A percentile compares a stretch with the other conserved stretches of the same genome.
Evolutionary conservation across 1,140 invertebrate species (phyloP).

Genomic region (Euwallacea similis): DNA sequence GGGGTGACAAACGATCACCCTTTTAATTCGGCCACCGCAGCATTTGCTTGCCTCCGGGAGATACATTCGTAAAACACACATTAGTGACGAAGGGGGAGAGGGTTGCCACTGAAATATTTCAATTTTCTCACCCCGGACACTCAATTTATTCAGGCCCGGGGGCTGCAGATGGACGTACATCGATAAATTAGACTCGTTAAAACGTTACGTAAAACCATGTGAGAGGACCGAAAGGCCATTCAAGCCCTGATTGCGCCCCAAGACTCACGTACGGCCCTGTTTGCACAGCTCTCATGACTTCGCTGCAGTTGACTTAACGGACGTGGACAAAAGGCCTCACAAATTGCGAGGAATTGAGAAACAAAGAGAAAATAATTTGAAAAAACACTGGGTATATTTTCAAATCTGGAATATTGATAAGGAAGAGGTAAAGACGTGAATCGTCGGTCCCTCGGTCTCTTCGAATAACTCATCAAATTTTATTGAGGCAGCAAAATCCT

Average conservation of each 20-base stretch:
- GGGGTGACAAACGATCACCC: slow-evolving; percentile 22
- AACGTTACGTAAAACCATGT: not conserved
- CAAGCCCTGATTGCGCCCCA: slow-evolving; percentile 42
- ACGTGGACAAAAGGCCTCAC: slow-evolving; percentile 49
- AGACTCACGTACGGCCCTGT: slow-evolving; percentile 42
- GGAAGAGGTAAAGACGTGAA: too few relatives aligned
- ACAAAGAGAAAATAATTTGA: slow-evolving; percentile 2
- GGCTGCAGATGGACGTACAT: not conserved
- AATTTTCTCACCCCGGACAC: slow-evolving; percentile 20
- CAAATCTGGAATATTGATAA: too few relatives aligned
- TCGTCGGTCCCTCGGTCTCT: slow-evolving; percentile 9
- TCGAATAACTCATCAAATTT: slow-evolving; percentile 36
- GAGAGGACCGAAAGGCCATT: not conserved
- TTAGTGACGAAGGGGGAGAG: slow-evolving; percentile 1
- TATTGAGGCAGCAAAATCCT: slow-evolving; percentile 34
- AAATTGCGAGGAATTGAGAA: slow-evolving; percentile 21
- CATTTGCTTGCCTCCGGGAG: slow-evolving; percentile 17
- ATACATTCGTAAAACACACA: slow-evolving; percentile 24
- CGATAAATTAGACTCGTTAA: slow-evolving; percentile 7
- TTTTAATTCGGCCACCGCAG: slow-evolving; percentile 19
- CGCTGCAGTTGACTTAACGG: slow-evolving; percentile 47
- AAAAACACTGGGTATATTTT: too few relatives aligned
- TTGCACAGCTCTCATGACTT: slow-evolving; percentile 47
- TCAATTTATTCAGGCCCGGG: slow-evolving; percentile 13
- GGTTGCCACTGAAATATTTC: slow-evolving; percentile 15